Base-by-base conservation (phyloP, 1,140 invertebrate species). In the Drosophila leontia region DNA sequence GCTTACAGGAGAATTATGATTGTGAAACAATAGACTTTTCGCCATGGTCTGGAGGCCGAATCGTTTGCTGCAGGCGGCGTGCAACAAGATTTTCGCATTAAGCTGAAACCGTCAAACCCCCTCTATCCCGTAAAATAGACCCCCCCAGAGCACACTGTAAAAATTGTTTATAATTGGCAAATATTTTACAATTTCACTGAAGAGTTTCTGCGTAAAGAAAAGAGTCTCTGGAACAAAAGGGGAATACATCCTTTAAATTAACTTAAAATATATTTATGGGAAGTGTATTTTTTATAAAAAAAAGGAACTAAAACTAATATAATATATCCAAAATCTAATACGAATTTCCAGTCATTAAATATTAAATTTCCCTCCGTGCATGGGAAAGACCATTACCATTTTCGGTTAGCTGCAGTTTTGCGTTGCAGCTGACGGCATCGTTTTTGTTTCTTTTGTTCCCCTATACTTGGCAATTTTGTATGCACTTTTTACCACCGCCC, bases 1-100 rank as follows among this genome's bases (percentile, higher is more conserved):
- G 85, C 81, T 90, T 90, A 90, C 85, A 90, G 78, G 78, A 90
- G 85, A 90, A 90, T 90, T 90, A 90, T 90, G 85, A 90, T 90
- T 69, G 62, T 76, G 75, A 90, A 90, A 90, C 85, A 90, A 90
- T 90, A 90, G 84, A 90, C 84, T 88, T 87, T 87, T 88, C 71
- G 68, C 80, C 80, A 82, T 72, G 53, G 47, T 62, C 42, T 58
- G 65, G 57, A 57, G 61, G 53, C 51, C 39, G 61, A 47, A 53
- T 44, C 82, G 63, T 76, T 77, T 79, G 79, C 82, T 68, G 74
- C 82, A 80, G 63, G 72, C 85, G 84, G 69, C 69, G 74, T 86
- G 84, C 84, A 87, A 87, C 84, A 87, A 87, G 84, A 87, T 88
- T 88, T 87, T 87, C 85, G 84, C 84, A 87, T 87, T 87, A 87